Evolutionary conservation across 2,113 vertebrate genomes (phyloP).

Genomic region (Perccottus glenii): DNA sequence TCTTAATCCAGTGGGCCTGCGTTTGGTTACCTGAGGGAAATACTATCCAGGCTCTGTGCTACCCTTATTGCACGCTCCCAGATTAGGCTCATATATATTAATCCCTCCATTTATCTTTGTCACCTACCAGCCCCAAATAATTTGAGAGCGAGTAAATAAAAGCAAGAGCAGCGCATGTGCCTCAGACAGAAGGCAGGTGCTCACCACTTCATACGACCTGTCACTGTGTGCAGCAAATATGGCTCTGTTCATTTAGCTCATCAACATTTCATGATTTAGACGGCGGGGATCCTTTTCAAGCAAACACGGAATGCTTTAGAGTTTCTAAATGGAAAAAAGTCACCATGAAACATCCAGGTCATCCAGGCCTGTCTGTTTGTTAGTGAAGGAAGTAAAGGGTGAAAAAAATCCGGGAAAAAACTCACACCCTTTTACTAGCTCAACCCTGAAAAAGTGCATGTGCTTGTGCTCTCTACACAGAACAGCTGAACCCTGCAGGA

Average conservation of each 20-base stretch:
- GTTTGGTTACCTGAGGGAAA: slow-evolving; percentile 96
- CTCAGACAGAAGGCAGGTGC: slow-evolving; percentile 90
- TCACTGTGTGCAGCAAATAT: slow-evolving; percentile 81
- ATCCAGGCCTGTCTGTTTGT: slow-evolving; percentile 44
- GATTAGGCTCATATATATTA: slow-evolving; percentile 98
- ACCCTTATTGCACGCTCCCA: slow-evolving; percentile 80
- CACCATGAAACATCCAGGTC: slow-evolving; percentile 54
- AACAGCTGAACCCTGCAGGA: slow-evolving; percentile 48
- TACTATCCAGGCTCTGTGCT: slow-evolving; percentile 85
- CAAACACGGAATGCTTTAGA: slow-evolving; percentile 77
- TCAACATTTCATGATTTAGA: slow-evolving; percentile 79
- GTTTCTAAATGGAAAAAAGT: slow-evolving; percentile 70
- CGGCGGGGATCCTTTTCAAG: slow-evolving; percentile 70
- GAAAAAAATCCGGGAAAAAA: slow-evolving; percentile 13
- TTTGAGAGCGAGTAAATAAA: slow-evolving; percentile 92
- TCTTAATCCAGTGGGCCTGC: slow-evolving; percentile 94
- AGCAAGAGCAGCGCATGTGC: slow-evolving; percentile 78
- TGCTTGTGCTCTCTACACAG: slow-evolving; percentile 25
- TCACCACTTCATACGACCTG: slow-evolving; percentile 78
- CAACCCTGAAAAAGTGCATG: slow-evolving; percentile 33
- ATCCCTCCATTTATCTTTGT: slow-evolving; percentile 99
- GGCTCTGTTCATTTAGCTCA: slow-evolving; percentile 73
- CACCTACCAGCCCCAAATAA: slow-evolving; percentile 94
- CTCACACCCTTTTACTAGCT: slow-evolving; percentile 27
- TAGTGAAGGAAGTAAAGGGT: slow-evolving; percentile 36